Evolutionary conservation across 1,140 invertebrate species (phyloP), one percentile per base, ranked within the genome.

Genomic region (Conus ventricosus): DNA sequence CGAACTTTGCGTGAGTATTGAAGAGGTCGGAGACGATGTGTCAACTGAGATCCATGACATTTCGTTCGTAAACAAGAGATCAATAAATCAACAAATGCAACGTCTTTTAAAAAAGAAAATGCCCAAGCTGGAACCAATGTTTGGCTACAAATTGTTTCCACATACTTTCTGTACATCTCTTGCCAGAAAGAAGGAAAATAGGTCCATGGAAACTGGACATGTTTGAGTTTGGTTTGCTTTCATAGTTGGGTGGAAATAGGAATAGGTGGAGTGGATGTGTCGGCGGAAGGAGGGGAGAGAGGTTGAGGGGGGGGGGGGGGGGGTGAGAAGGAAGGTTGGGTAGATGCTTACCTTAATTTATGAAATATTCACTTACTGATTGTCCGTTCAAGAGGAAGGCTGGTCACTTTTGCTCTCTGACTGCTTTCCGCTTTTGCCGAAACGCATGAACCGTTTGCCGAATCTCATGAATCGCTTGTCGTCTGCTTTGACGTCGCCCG

Each of bases 381-480:
- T 78, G 25, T 78, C 39, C 76, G 27, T 60, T 87, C 88, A 90
- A 4, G 91, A 91, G 63, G 91, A 92, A 83, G 91, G 78, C 89
- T 90, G 90, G 39, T 90, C 91, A 54, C 89, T 25, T 60, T 91
- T 91, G 53, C 91, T 90, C n/a, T 80, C 80, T 67, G 39, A 85
- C 10, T 87, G 82, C 17, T 88, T 84, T 20, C 82, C 88, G 6
- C 55, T 87, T 25, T 88, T 90, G 75, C 92, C 93, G 80, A 93
- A 93, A 84, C 92, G 78, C 92, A 94, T 93, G 82, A 93, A 88
- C 80, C 89, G 60, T 39, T 89, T 90, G 10, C 90, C 91, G 71
- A 93, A 94, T 23, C 93, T 83, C 93, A 94, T 94, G 89, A 93
- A 94, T 17, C 92, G 84, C 83, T 94, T 94, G 25, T 92, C 91